Conservation (phyloP, 2,888 invertebrate species). For the Lasius fuliginosus region DNA sequence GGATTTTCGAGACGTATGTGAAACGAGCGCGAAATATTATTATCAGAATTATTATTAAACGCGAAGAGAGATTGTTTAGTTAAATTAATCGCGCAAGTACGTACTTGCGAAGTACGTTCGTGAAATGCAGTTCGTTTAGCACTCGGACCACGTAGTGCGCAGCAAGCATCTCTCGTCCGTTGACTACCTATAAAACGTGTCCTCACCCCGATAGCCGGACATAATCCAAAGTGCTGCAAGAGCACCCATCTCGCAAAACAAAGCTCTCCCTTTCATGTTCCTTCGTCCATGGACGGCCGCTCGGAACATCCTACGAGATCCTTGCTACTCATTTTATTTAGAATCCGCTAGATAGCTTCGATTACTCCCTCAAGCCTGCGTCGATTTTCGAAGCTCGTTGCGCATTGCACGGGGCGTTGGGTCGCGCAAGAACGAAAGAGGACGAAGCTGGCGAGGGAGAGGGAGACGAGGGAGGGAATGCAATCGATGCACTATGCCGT, state of each 20-base stretch:
- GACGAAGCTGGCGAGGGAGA: background rate
- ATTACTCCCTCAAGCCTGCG: slow-evolving; percentile 48
- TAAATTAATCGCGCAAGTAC: slow-evolving; percentile 25
- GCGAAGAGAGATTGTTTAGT: slow-evolving; percentile 3
- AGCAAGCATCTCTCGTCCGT: slow-evolving; percentile 14
- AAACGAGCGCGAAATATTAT: background rate
- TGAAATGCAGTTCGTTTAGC: slow-evolving; percentile 4
- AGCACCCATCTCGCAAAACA: slow-evolving; percentile 48
- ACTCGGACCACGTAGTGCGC: slow-evolving; percentile 34
- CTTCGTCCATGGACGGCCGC: background rate
- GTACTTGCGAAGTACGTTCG: background rate
- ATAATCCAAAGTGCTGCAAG: slow-evolving; percentile 41
- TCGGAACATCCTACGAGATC: slow-evolving; percentile 11
- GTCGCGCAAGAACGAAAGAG: slow-evolving; percentile 31
- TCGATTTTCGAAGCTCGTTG: slow-evolving; percentile 59
- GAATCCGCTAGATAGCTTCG: slow-evolving; percentile 35
- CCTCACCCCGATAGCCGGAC: slow-evolving; percentile 22
- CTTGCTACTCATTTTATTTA: slow-evolving; percentile 45
- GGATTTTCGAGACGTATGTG: background rate
- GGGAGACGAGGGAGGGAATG: slow-evolving; percentile 12
- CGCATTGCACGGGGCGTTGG: slow-evolving; percentile 51
- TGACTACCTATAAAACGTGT: slow-evolving; percentile 41
- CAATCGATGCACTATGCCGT: slow-evolving; percentile 37
- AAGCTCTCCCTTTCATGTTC: slow-evolving; percentile 10
- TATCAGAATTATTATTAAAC: background rate